phyloP scores from a whole-genome alignment of 2,113 vertebrate genomes.

The Podocnemis expansa region DNA sequence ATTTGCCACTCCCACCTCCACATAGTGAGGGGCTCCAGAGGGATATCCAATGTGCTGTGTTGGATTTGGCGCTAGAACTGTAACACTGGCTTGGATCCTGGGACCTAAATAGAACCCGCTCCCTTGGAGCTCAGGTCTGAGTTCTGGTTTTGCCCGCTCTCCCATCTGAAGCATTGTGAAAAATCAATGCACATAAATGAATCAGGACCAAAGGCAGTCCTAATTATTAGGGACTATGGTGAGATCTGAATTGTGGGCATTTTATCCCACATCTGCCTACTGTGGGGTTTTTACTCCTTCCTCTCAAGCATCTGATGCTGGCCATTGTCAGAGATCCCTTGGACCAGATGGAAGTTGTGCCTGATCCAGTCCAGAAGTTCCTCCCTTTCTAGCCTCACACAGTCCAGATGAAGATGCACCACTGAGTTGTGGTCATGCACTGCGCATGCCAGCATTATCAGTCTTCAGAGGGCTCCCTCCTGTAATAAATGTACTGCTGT shows the following conservation, averaged over 20 bases:
- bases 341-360: neutral
- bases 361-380: rapidly evolving
- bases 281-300: neutral
- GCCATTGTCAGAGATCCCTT: neutral
- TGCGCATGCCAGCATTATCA: neutral
- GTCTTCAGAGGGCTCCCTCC: neutral
- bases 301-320: neutral
- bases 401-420: neutral
- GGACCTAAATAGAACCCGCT: neutral
- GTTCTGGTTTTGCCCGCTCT: neutral
- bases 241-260: neutral
- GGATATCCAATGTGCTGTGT: neutral
- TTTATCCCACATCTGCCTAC: neutral
- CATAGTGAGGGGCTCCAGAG: neutral
- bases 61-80: neutral
- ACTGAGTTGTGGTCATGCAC: neutral
- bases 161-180: neutral
- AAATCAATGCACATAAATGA: neutral
- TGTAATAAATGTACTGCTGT: rapidly evolving
- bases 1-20: neutral
- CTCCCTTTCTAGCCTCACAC: neutral
- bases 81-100: neutral
- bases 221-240: neutral
- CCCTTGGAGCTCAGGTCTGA: neutral
- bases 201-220: neutral